Base-by-base conservation (phyloP, 2,888 invertebrate species). In the Seladonia tumulorum region DNA sequence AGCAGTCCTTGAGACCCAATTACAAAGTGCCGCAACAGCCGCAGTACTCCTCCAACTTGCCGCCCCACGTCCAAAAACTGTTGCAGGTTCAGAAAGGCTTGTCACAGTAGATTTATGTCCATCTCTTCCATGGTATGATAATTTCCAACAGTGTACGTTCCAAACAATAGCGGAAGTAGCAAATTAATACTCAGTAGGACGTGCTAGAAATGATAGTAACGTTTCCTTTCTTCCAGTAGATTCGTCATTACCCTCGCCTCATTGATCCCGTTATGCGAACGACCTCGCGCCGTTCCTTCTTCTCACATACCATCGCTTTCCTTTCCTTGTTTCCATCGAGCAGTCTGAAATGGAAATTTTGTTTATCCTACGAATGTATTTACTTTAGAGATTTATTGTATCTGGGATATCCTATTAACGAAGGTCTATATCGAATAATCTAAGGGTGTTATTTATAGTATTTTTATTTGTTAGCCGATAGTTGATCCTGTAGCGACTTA, bases 21-120 rank as follows among this genome's bases (percentile, higher is more conserved):
- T 84, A 83, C n/a, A 83, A 73, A 22, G 12, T 14, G 0, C 63
- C 49, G 25, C 87, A 81, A 0, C 89, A 63, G 7, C 76, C 87
- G 2, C 90, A 92, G 45, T 91, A 88, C 60, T 89, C 91, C 1
- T 89, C 79, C n/a, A 89, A 86, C 25, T 49, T 93, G n/a, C 93
- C 93, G 2, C 86, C 91, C 0, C 88, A 92, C 8, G 76, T 93
- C 4, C 91, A 92, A 39, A 89, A 92, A 47, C 82, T 93, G 47
- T 57, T 93, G 53, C 88, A 91, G 10, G 39, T 76, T 16, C 93
- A 93, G 47, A 76, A 73, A 5, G 86, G 73, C 12, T 39, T 90
- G 70, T n/a, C n/a, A 35, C 35, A 35, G 39, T 73, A 60, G 42
- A 29, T 53, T 29, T 63, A 35, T 35, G n/a, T 49, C 25, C 47